Base-by-base conservation (phyloP, 2,888 invertebrate genomes). In the Chloroclystis v-ata region DNA sequence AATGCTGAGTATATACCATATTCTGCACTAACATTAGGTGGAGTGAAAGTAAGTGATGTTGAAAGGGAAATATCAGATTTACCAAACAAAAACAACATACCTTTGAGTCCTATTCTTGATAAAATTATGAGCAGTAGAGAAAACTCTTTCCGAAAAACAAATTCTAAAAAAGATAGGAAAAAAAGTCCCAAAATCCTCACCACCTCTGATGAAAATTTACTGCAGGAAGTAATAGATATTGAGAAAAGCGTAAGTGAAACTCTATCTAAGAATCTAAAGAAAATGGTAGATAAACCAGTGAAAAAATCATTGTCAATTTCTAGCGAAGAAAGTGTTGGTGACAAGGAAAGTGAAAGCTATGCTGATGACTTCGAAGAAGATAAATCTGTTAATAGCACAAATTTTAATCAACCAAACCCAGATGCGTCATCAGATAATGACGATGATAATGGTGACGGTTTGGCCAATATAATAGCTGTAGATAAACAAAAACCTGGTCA, bases 311-410 rank as follows among this genome's bases (percentile, higher is more conserved):
- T 57, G 11, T 63, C 60, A 28, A 28, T 44, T 32, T 54, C 60
- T 28, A 68, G 55, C 49, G 60, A 67, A 24, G 60, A 51, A 14
- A 61, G 63, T 26, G 63, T 57, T 33, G 56, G 56, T 14, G 67
- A 57, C 28, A 60, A 61, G 11, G 68, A 62, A 28, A 74, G 69
- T 54, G 73, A 78, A 33, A 86, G 79, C 45, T 88, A 88, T 54
- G 78, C 59, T 39, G 88, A 89, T 59, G 88, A 89, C 61, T 89
- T 89, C 59, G 88, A 88, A 60, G 82, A 80, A 39, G 82, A 82
- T n/a, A 80, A 78, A 54, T 74, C 81, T 2, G 72, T 75, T 24
- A 54, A 55, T n/a, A 68, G 71, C 10, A 56, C 43, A 30, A 52
- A 56, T 12, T 49, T 43, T 4, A 37, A 10, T 5, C 51, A 47